Conservation (phyloP, 2,888 invertebrate species). For the Noctua janthe region DNA sequence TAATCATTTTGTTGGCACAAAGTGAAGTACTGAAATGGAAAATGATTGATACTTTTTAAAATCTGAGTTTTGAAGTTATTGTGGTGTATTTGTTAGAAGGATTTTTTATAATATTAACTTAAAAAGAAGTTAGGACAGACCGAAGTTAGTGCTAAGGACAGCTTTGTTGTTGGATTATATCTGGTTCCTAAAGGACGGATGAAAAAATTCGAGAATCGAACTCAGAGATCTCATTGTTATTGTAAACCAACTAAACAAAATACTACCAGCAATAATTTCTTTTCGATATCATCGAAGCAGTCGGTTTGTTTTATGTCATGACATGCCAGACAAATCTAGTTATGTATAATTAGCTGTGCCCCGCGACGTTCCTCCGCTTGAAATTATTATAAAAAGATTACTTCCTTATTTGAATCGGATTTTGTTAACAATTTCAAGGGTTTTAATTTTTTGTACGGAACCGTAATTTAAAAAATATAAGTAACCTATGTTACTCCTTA, state of each 20-base stretch:
- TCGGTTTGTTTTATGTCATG: neutral
- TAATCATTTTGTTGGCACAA: conserved; percentile 29
- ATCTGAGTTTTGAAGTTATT: neutral
- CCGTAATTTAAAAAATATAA: too few relatives aligned
- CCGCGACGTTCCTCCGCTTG: too few relatives aligned
- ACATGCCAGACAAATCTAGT: neutral
- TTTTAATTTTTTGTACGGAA: too few relatives aligned
- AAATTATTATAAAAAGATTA: too few relatives aligned
- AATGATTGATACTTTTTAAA: conserved; percentile 4
- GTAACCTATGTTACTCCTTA: too few relatives aligned
- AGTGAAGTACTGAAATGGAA: conserved; percentile 27
- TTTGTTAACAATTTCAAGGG: too few relatives aligned
- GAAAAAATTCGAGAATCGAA: neutral
- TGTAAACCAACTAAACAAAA: neutral
- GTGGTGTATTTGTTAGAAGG: neutral
- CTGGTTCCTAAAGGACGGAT: too few relatives aligned
- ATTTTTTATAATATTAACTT: neutral
- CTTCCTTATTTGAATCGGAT: too few relatives aligned
- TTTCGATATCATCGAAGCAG: neutral
- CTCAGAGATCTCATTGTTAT: neutral
- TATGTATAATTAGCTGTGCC: neutral
- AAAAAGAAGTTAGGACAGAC: neutral
- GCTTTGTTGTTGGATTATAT: neutral
- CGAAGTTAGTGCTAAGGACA: neutral
- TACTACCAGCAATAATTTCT: neutral